Evolutionary conservation across 2,888 invertebrate genomes (phyloP).

Genomic region (Charanyca ferruginea): DNA sequence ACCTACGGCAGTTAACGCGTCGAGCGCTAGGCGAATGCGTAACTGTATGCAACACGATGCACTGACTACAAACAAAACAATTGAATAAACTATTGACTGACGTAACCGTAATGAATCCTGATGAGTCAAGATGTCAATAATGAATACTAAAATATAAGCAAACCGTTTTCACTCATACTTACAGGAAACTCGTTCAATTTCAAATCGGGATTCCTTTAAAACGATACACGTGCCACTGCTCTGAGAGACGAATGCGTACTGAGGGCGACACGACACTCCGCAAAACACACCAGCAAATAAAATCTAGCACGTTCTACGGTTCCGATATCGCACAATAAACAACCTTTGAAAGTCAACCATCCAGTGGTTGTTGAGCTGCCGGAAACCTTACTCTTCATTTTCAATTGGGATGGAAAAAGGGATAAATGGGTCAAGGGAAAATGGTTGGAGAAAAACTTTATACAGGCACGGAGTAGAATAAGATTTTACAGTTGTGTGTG

Average conservation of each 20-base stretch:
- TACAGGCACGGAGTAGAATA: not conserved
- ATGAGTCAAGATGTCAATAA: not conserved
- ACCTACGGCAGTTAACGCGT: constrained; percentile 8
- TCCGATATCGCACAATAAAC: constrained; percentile 69
- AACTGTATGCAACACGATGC: constrained; percentile 20
- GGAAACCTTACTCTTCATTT: constrained; percentile 3
- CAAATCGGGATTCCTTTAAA: constrained; percentile 30
- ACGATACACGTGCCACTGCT: constrained; percentile 44
- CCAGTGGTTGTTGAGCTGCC: constrained; percentile 51
- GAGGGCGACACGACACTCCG: constrained; percentile 25
- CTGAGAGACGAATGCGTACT: constrained; percentile 61
- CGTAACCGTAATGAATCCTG: not conserved
- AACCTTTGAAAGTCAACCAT: constrained; percentile 64
- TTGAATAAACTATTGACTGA: constrained; percentile 5
- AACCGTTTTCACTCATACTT: constrained; percentile 48
- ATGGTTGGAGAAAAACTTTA: constrained; percentile 27
- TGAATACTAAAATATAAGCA: constrained; percentile 20
- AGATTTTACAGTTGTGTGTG: constrained; percentile 6
- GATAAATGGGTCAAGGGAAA: constrained; percentile 3
- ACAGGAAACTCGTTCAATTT: constrained; percentile 47
- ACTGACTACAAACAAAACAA: constrained; percentile 17
- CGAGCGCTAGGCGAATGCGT: constrained; percentile 9
- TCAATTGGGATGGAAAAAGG: not conserved
- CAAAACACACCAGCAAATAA: constrained; percentile 41
- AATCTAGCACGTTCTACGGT: constrained; percentile 64